Evolutionary conservation across 2,888 invertebrate genomes (phyloP).

Genomic region (Rhingia campestris): DNA sequence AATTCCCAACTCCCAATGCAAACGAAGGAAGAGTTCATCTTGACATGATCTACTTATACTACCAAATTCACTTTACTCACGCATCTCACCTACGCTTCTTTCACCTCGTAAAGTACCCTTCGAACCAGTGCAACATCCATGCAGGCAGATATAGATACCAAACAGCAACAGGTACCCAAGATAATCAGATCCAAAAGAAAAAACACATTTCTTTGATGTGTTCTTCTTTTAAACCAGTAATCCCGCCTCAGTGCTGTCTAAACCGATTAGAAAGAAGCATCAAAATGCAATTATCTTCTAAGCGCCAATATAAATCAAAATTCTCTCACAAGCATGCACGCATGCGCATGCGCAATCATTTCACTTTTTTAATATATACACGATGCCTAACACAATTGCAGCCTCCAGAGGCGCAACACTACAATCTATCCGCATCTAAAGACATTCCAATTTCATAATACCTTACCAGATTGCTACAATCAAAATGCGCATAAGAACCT

Average conservation of each 20-base stretch:
- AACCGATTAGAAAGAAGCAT: conserved; percentile 41
- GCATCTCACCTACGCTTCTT: conserved; percentile 18
- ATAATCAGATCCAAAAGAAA: conserved; percentile 3
- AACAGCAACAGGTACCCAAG: conserved; percentile 41
- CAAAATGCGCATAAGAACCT: conserved; percentile 42
- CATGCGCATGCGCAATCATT: conserved; percentile 41
- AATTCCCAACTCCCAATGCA: not conserved
- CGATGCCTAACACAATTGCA: not conserved
- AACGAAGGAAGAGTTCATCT: conserved; percentile 11
- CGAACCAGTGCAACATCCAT: conserved; percentile 11
- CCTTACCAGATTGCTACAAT: not conserved
- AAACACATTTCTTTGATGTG: conserved; percentile 12
- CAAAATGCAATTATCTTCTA: conserved; percentile 28
- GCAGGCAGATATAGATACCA: not conserved
- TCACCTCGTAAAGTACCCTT: not conserved
- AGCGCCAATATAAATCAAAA: conserved; percentile 38
- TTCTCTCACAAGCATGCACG: conserved; percentile 16
- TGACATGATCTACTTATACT: conserved; percentile 20
- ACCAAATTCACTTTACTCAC: not conserved
- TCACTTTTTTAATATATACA: conserved; percentile 52
- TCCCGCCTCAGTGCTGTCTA: conserved; percentile 20
- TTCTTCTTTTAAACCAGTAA: conserved; percentile 15
- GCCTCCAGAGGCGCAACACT: not conserved
- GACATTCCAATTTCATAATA: conserved; percentile 63
- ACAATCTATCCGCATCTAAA: conserved; percentile 7